Conservation (phyloP, 2,888 invertebrate genomes). For the Ormia ochracea region DNA sequence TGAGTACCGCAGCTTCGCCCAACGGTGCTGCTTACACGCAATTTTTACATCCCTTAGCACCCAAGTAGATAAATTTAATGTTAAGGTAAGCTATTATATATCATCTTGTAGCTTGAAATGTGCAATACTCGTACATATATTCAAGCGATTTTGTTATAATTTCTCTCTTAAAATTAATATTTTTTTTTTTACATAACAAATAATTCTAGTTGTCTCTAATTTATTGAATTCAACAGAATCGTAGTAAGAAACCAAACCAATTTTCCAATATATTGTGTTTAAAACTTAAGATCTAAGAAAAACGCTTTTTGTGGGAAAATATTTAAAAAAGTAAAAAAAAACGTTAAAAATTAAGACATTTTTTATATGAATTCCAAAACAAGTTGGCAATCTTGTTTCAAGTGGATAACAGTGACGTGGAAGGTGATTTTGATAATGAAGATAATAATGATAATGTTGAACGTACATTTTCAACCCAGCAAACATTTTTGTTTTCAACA, state of each 20-base stretch:
- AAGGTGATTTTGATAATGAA: neutral
- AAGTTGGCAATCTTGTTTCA: conserved; percentile 47
- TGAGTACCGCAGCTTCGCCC: conserved; percentile 90
- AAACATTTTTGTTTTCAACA: conserved; percentile 53
- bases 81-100: conserved; percentile 45
- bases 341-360: conserved; percentile 47
- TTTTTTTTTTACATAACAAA: neutral
- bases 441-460: conserved; percentile 19
- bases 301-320: conserved; percentile 52
- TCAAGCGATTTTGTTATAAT: neutral
- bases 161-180: neutral
- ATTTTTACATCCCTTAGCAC: conserved; percentile 87
- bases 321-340: conserved; percentile 20
- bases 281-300: conserved; percentile 50
- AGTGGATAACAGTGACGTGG: conserved; percentile 20
- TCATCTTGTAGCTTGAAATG: neutral
- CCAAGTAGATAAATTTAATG: conserved; percentile 76
- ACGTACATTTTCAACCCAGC: conserved; percentile 43
- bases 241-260: conserved; percentile 55
- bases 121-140: neutral
- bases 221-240: conserved; percentile 32
- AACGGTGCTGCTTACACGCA: conserved; percentile 89
- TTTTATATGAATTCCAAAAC: conserved; percentile 53
- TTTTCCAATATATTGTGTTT: conserved; percentile 49
- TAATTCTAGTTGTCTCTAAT: conserved; percentile 37